phyloP scores from a whole-genome alignment of 2,888 invertebrate species.

The Macrophya annulata region DNA sequence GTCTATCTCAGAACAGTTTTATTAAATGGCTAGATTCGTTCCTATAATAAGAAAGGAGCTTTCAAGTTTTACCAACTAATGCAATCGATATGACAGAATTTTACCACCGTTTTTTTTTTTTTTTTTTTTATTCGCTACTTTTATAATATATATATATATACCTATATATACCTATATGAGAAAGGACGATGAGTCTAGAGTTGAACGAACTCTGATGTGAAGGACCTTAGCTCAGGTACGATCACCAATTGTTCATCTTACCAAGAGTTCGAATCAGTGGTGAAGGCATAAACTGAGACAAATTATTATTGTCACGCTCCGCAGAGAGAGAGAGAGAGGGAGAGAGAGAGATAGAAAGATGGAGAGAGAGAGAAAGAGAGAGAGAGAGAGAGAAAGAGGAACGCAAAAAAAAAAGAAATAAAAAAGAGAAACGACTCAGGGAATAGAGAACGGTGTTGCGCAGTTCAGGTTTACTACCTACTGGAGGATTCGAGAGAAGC shows the following conservation, averaged over 20 bases:
- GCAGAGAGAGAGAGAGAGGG: conserved; percentile 37
- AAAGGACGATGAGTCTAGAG: background rate
- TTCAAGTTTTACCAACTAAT: no score
- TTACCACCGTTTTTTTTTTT: conserved; percentile 58
- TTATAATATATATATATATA: background rate
- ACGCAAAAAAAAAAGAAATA: no score
- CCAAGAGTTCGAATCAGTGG: background rate
- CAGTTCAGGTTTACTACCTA: conserved; percentile 3
- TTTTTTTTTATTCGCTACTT: conserved; percentile 53
- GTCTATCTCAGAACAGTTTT: background rate
- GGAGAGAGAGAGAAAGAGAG: conserved; percentile 36
- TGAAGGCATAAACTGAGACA: conserved; percentile 11
- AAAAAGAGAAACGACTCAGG: conserved; percentile 40
- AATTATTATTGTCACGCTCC: conserved; percentile 48
- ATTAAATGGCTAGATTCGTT: background rate
- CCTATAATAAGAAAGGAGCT: background rate
- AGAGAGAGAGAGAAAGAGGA: conserved; percentile 46
- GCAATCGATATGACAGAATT: conserved; percentile 35
- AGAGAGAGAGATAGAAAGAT: conserved; percentile 55
- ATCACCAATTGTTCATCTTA: conserved; percentile 26
- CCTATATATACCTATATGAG: no score
- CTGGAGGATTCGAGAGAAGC: background rate
- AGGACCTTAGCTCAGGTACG: conserved; percentile 9
- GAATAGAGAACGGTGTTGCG: conserved; percentile 40
- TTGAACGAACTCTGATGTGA: conserved; percentile 27